These are phyloP conservation scores for Heliocidaris erythrogramma DNA, from an alignment of 35 echinoderm and acorn worm genomes.

Conservation along the genomic window DNA sequence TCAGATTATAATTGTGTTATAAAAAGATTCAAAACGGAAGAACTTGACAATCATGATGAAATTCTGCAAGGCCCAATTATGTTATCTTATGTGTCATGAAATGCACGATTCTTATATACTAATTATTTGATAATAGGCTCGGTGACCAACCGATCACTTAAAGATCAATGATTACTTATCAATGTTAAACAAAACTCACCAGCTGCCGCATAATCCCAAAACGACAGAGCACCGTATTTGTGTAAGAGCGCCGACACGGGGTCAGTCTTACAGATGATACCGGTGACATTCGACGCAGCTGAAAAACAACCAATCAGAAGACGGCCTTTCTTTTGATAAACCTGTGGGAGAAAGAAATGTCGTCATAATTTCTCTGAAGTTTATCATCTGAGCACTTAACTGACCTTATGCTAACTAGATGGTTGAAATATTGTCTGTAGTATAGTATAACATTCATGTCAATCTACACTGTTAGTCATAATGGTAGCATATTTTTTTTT, in stretches of 20 bases:
- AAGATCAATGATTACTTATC: not conserved
- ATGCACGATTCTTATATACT: not conserved
- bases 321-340: constrained; percentile 49
- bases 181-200: not conserved
- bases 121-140: not conserved
- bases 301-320: constrained; percentile 87
- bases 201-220: constrained; percentile 98
- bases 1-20: too few species aligned
- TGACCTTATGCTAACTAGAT: too few species aligned
- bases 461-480: too few species aligned
- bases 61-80: not conserved
- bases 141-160: too few species aligned
- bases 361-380: not conserved
- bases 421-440: too few species aligned
- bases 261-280: constrained; percentile 80
- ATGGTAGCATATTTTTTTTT: too few species aligned
- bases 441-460: too few species aligned
- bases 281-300: constrained; percentile 95
- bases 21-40: too few species aligned
- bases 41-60: not conserved
- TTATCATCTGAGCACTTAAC: too few species aligned
- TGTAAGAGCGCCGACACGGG: constrained; percentile 76
- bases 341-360: constrained; percentile 5
- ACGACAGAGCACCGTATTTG: constrained; percentile 85
- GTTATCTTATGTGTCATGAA: not conserved